phyloP scores from a whole-genome alignment of 2,113 vertebrate genomes.

The Toxotes jaculatrix region DNA sequence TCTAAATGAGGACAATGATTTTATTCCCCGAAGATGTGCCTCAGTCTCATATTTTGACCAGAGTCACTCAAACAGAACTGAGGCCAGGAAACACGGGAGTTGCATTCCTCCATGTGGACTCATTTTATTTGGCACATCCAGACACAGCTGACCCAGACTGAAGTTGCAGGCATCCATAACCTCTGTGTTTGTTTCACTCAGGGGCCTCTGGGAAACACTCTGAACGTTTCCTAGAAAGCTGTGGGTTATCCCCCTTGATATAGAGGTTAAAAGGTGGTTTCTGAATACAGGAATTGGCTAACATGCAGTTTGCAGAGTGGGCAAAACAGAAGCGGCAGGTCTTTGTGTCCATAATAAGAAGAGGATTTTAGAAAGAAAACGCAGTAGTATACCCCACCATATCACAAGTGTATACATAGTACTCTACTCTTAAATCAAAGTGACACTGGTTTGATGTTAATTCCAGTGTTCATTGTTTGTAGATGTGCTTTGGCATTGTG shows the following conservation, averaged over 20 bases:
- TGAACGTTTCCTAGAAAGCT: slow-evolving; percentile 55
- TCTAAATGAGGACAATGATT: slow-evolving; percentile 4
- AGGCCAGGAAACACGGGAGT: slow-evolving; percentile 40
- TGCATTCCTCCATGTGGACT: slow-evolving; percentile 44
- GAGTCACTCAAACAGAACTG: slow-evolving; percentile 36
- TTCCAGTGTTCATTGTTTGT: too few relatives aligned
- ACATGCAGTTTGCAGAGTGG: background rate
- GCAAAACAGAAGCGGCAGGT: background rate
- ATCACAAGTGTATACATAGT: background rate
- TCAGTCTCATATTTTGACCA: slow-evolving; percentile 30
- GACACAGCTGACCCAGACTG: slow-evolving; percentile 46
- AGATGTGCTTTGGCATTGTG: too few relatives aligned
- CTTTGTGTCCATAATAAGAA: background rate
- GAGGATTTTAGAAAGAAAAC: background rate
- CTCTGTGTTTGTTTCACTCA: slow-evolving; percentile 14
- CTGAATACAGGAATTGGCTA: background rate
- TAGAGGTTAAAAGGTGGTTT: slow-evolving; percentile 3
- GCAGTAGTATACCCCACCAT: background rate
- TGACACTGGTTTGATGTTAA: too few relatives aligned
- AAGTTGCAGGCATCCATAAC: slow-evolving; percentile 32
- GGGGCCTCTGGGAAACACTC: slow-evolving; percentile 49
- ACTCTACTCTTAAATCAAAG: too few relatives aligned
- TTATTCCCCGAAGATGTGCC: slow-evolving; percentile 6
- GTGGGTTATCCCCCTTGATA: background rate
- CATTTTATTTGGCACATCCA: slow-evolving; percentile 51